Percentiles rank a stretch among this genome's conserved stretches.
Evolutionary conservation across 1,140 invertebrate species (phyloP).

Genomic region (Dendroctonus ponderosae): DNA sequence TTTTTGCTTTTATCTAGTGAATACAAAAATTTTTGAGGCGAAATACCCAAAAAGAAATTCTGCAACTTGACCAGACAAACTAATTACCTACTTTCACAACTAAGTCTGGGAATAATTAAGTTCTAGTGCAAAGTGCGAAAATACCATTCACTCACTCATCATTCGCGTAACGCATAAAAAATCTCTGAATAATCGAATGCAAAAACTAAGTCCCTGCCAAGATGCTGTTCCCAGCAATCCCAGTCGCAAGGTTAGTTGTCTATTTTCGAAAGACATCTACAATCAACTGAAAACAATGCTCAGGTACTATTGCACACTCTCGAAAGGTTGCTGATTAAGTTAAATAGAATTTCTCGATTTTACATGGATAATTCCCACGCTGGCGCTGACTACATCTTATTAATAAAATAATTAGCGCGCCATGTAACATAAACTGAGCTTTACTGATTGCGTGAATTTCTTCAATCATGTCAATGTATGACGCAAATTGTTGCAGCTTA

Average conservation of each 20-base stretch:
- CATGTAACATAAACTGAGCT: constrained; percentile 7
- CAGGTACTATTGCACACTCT: constrained; percentile 11
- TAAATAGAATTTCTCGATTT: constrained; percentile 8
- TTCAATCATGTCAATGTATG: background rate
- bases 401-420: constrained; percentile 24
- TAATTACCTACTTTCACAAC: too few species aligned
- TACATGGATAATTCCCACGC: constrained; percentile 25
- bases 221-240: background rate
- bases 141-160: too few species aligned
- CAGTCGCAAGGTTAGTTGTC: constrained; percentile 4
- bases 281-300: constrained; percentile 25
- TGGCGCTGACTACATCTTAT: constrained; percentile 26
- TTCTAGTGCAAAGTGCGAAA: too few species aligned
- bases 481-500: too few species aligned
- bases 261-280: constrained; percentile 15
- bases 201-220: constrained; percentile 7
- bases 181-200: background rate
- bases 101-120: background rate
- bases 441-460: constrained; percentile 3
- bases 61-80: too few species aligned
- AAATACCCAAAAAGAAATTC: too few species aligned
- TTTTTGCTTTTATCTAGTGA: too few species aligned
- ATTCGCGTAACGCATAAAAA: too few species aligned
- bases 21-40: too few species aligned
- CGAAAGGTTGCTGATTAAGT: constrained; percentile 24